Conservation (phyloP, 2,797 vertebrate species). For the Crocodylus rhombifer region DNA sequence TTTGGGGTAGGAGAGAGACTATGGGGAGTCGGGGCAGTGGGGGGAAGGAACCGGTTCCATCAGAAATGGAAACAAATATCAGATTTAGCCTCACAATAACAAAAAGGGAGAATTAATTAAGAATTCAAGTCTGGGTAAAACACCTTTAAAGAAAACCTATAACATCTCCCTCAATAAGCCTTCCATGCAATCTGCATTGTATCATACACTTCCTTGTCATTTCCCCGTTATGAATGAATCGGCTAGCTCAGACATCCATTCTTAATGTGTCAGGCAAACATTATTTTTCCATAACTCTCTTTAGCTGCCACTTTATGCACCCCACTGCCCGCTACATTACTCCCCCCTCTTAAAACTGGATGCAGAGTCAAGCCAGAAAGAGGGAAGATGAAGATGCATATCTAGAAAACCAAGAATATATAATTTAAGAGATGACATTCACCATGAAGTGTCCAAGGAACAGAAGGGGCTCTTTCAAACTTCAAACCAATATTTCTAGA, state of each 20-base stretch:
- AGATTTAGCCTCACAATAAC: neutral
- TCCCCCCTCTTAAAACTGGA: no score
- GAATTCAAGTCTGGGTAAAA: neutral
- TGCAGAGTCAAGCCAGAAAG: neutral
- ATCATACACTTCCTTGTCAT: slow-evolving; percentile 24
- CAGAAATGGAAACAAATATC: neutral
- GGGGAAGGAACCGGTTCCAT: neutral
- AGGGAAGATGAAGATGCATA: neutral
- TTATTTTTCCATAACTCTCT: neutral
- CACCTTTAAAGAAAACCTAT: slow-evolving; percentile 1
- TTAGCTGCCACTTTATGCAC: neutral
- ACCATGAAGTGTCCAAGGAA: neutral
- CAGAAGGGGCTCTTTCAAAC: neutral
- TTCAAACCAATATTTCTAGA: neutral
- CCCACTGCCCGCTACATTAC: no score
- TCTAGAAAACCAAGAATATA: neutral
- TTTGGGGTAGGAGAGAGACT: neutral
- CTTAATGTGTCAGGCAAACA: neutral
- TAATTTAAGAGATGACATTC: neutral
- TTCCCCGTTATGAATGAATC: neutral
- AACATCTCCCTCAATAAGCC: neutral
- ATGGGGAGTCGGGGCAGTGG: neutral
- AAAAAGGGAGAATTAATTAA: slow-evolving; percentile 18
- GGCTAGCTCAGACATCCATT: slow-evolving; percentile 16
- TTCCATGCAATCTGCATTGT: neutral